A percentile compares a stretch with the other conserved stretches of the same genome.
Conservation (phyloP, 2,888 invertebrate species). For the Sinodicranocentrus sp. region DNA sequence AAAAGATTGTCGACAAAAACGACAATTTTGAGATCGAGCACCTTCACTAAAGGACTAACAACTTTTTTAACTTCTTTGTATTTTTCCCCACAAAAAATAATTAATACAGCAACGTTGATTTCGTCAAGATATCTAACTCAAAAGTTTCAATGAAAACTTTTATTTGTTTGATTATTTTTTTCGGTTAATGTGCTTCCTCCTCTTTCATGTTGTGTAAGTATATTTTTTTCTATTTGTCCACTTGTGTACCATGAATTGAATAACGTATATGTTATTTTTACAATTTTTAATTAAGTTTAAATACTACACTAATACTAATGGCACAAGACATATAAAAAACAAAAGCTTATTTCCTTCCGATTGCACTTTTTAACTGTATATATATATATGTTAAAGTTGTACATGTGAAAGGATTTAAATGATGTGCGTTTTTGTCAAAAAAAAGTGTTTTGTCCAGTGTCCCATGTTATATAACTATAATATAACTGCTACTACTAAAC, state of each 20-base stretch:
- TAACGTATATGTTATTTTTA: neutral
- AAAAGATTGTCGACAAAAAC: neutral
- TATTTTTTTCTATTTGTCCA: neutral
- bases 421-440: neutral
- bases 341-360: neutral
- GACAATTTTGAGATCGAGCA: slow-evolving; percentile 9
- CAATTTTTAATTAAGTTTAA: neutral
- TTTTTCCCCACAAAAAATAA: neutral
- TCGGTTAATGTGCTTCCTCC: neutral
- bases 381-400: neutral
- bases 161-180: too few species aligned
- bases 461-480: too few species aligned
- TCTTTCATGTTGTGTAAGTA: slow-evolving; percentile 2
- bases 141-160: neutral
- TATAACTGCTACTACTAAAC: too few species aligned
- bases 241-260: neutral
- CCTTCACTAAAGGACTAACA: slow-evolving; percentile 46
- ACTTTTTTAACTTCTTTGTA: slow-evolving; percentile 31
- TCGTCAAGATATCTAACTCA: slow-evolving; percentile 10
- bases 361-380: neutral
- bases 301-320: neutral
- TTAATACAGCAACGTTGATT: slow-evolving; percentile 2
- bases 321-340: slow-evolving; percentile 1
- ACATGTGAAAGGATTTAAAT: too few species aligned
- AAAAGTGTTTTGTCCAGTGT: too few species aligned